phyloP scores from a whole-genome alignment of 2,888 invertebrate species.

The Apamea anceps region DNA sequence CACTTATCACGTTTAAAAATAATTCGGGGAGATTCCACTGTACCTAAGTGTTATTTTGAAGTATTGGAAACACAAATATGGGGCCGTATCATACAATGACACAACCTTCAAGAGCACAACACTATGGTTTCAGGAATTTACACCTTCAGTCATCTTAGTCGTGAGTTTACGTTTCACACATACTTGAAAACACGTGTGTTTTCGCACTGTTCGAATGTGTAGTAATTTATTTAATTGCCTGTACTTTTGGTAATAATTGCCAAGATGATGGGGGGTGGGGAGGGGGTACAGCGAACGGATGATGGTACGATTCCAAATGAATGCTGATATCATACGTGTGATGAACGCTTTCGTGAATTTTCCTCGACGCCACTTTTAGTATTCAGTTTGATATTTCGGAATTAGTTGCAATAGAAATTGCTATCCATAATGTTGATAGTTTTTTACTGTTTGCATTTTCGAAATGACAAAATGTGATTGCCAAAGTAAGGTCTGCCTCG shows the following conservation, averaged over 20 bases:
- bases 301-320: slow-evolving; percentile 8
- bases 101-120: slow-evolving; percentile 9
- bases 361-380: slow-evolving; percentile 2
- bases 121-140: slow-evolving; percentile 46
- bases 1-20: slow-evolving; percentile 52
- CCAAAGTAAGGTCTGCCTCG: background rate
- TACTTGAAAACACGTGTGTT: slow-evolving; percentile 18
- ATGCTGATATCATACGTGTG: slow-evolving; percentile 22
- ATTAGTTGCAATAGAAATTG: slow-evolving; percentile 8
- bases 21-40: slow-evolving; percentile 39
- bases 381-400: background rate
- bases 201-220: slow-evolving; percentile 18
- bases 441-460: background rate
- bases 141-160: slow-evolving; percentile 36
- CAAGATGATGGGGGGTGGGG: background rate
- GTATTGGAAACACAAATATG: slow-evolving; percentile 25
- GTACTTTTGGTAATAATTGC: slow-evolving; percentile 29
- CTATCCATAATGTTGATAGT: background rate
- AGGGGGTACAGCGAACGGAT: background rate
- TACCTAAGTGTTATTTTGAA: background rate
- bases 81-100: slow-evolving; percentile 6
- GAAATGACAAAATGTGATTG: background rate
- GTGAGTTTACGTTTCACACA: slow-evolving; percentile 35
- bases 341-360: slow-evolving; percentile 18
- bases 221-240: slow-evolving; percentile 37